Evolutionary conservation across 2,888 invertebrate species (phyloP), one percentile per base, ranked within the genome.

Genomic region (Zaprionus bogoriensis): DNA sequence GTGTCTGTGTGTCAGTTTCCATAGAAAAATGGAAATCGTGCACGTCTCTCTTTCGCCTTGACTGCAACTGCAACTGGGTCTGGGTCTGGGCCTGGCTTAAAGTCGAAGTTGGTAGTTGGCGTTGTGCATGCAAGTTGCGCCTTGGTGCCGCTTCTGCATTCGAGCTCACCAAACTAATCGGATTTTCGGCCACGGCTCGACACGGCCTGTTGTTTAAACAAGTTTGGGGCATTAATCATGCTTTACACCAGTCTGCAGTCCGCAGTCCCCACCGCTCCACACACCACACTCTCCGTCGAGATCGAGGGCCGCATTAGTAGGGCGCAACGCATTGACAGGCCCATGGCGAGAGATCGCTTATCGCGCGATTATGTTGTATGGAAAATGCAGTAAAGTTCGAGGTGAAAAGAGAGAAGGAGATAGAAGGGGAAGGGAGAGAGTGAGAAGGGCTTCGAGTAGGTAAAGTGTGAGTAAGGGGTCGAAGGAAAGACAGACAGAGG

Each of bases 181-280:
- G 80, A 81, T 81, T 81, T 81, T 81, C 80, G 86, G 86, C 64
- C 67, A 85, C 74, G 73, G 79, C 76, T 78, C 84, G 74, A 77
- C 81, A 67, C 62, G 77, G 73, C 51, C n/a, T 62, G 85, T 75
- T 80, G 83, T 80, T 82, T 85, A 85, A 81, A 81, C 80, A 81
- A 85, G 80, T 81, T 81, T 81, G 68, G 74, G 78, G 86, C 80
- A 81, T 81, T 81, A 85, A 81, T 85, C 80, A 81, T 85, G 80
- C 83, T 81, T 85, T 80, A 85, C 85, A 73, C 76, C 75, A 74
- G 45, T 47, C 72, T 50, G 38, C 69, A 59, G 38, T 42, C 17
- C 19, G 45, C 36, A 14, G 14, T 10, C 14, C 22, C 19, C 17
- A 38, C n/a, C 36, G 57, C 39, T 42, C 41, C 27, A 12, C 25